Evolutionary conservation across 2,888 invertebrate species (phyloP), one percentile per base, ranked within the genome.

Genomic region (Orthosia cruda): DNA sequence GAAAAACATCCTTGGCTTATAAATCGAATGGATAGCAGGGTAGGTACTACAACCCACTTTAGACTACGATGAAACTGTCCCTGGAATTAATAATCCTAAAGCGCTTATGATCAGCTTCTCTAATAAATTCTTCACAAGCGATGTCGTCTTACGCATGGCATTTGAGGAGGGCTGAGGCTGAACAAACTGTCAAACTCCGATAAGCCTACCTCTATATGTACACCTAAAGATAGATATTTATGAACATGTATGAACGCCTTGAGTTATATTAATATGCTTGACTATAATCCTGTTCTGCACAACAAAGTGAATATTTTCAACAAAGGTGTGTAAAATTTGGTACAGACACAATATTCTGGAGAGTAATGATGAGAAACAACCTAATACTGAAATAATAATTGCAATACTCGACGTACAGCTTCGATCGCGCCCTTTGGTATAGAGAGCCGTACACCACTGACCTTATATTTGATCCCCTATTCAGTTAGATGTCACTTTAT

Each of bases 401-500:
- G 77, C 76, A 72, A 86, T 67, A 77, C 57, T 74, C 55, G 63
- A 55, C 57, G 61, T 70, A 80, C 54, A 62, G 74, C 11, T 74
- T 86, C 74, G 71, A 86, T 77, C 69, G 84, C 65, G 45, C 55
- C 52, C 45, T 70, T 74, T 23, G n/a, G 20, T 55, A 66, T 50
- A 58, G 55, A 65, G 50, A 71, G 26, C 49, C 15, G 32, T 54
- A 69, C 32, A 88, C 66, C 85, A 94, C 93, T 93, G 86, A 94
- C 93, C 93, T 93, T 89, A 77, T 81, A 61, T 86, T 84, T 82
- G 81, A 77, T 89, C 87, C 85, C 87, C 85, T 81, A 79, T 83
- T 67, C 84, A 74, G 70, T 75, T 69, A 57, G 75, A 84, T 74
- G 71, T 83, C 88, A 88, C 86, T 88, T 81, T 84, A 80, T 84